Conservation (phyloP, 2,797 vertebrate species). For the Tolypeutes matacus region DNA sequence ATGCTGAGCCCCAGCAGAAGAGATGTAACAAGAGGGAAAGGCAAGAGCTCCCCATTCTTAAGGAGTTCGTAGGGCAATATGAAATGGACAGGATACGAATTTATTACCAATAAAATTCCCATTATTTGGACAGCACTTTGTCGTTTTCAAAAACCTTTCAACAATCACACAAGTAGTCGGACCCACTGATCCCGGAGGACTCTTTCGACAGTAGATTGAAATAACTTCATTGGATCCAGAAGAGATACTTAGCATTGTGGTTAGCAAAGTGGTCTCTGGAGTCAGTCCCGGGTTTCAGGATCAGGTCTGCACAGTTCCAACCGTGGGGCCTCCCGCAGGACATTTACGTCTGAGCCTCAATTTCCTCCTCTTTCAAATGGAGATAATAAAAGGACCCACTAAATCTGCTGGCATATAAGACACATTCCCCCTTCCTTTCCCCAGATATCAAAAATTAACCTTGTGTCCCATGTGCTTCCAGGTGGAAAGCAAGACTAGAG, state of each 20-base stretch:
- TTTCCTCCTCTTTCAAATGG: neutral
- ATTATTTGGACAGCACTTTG: neutral
- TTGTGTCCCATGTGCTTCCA: constrained; percentile 8
- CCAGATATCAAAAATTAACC: neutral
- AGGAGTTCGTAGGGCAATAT: neutral
- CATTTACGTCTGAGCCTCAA: constrained; percentile 9
- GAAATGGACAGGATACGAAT: neutral
- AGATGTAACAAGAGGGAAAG: neutral
- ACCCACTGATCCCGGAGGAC: neutral
- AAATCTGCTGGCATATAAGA: neutral
- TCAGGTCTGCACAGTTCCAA: neutral
- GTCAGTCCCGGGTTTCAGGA: neutral
- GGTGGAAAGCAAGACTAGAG: constrained; percentile 32
- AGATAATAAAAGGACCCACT: neutral
- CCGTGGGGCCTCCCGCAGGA: neutral
- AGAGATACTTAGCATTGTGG: neutral
- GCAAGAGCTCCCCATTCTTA: neutral
- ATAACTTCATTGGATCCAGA: neutral
- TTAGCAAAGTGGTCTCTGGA: neutral
- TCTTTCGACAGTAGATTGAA: neutral
- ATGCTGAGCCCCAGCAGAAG: neutral
- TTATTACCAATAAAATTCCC: neutral
- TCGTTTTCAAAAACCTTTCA: neutral
- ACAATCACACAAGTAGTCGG: neutral
- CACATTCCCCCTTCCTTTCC: neutral